Conservation (phyloP, 1,140 invertebrate genomes). For the Pogonus chalceus region DNA sequence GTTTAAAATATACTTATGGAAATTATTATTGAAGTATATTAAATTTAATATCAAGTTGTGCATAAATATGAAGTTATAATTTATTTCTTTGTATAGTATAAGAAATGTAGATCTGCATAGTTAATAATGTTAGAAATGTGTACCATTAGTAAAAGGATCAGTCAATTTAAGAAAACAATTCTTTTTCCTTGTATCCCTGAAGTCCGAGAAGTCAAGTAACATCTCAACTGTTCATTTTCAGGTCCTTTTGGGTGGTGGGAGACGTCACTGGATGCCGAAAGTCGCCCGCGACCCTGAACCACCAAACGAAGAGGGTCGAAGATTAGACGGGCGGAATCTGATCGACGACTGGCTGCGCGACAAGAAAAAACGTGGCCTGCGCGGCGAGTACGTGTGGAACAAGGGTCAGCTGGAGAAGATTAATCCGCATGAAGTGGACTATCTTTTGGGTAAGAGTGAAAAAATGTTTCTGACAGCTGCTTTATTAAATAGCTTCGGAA, state of each 20-base stretch:
- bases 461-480: conserved; percentile 30
- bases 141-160: too few species aligned
- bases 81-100: too few species aligned
- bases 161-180: too few species aligned
- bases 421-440: conserved; percentile 51
- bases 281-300: conserved; percentile 48
- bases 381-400: conserved; percentile 52
- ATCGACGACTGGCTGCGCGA: conserved; percentile 56
- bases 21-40: too few species aligned
- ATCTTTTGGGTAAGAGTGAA: conserved; percentile 51
- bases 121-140: too few species aligned
- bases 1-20: too few species aligned
- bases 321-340: conserved; percentile 50
- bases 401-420: conserved; percentile 51
- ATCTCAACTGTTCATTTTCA: too few species aligned
- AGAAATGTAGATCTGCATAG: too few species aligned
- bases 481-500: background rate
- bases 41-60: too few species aligned
- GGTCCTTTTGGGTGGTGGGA: conserved; percentile 63
- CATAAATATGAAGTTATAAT: too few species aligned
- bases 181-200: too few species aligned
- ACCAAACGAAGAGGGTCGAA: conserved; percentile 52
- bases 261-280: conserved; percentile 54
- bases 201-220: too few species aligned
- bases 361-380: conserved; percentile 40